Evolutionary conservation across 2,797 vertebrate species (phyloP).

Genomic region (Peromyscus attwateri): DNA sequence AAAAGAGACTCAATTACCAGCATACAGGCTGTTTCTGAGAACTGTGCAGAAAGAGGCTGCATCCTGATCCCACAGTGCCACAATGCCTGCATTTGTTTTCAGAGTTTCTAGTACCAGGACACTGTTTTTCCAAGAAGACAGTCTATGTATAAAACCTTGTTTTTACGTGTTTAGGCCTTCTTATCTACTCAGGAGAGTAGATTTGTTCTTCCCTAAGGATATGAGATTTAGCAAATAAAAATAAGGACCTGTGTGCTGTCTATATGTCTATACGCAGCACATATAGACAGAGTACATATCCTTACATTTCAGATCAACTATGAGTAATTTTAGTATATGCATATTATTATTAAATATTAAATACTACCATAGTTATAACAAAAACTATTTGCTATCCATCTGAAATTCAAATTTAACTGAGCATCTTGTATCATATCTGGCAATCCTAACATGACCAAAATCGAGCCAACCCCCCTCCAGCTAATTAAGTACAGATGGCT

Average conservation of each 20-base stretch:
- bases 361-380: not conserved
- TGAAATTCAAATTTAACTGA: not conserved
- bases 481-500: conserved; percentile 42
- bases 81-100: not conserved
- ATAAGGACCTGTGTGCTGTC: not conserved
- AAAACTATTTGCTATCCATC: not conserved
- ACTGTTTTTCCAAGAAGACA: not conserved
- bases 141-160: not conserved
- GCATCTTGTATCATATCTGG: conserved; percentile 8
- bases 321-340: not conserved
- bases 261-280: not conserved
- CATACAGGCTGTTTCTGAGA: not conserved
- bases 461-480: not conserved
- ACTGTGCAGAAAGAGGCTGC: not conserved
- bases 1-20: not conserved
- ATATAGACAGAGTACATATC: not conserved
- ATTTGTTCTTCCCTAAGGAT: not conserved
- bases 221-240: conserved; percentile 40
- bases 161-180: not conserved
- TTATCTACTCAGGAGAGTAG: not conserved
- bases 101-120: not conserved
- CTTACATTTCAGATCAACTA: not conserved
- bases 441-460: not conserved
- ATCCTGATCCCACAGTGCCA: not conserved
- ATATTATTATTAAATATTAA: not conserved